Base-by-base conservation (phyloP, 2,113 vertebrate genomes). In the Pteropus alecto region DNA sequence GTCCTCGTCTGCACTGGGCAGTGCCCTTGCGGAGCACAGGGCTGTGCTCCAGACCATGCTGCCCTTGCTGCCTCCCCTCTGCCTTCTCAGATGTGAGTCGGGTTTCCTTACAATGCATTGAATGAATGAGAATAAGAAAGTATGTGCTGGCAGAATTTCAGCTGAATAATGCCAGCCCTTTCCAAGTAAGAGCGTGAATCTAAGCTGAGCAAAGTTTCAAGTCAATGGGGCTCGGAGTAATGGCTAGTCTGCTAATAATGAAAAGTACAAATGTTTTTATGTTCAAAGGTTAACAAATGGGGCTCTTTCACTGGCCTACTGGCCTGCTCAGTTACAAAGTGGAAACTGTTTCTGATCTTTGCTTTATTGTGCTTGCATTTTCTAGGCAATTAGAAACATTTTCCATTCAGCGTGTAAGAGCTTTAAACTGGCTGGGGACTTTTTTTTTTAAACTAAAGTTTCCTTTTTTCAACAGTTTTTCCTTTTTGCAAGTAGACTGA, bases 131-230 rank as follows among this genome's bases (percentile, higher is more conserved):
- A 95, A 48, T 46, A 24, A 87, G 51, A 95, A 73, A 91, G 79
- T 85, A 24, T 13, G n/a, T 58, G 33, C 22, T 95, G 93, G 93
- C 94, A 76, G 78, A 51, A 41, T 82, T 88, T 87, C 90, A 87
- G 78, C 77, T 33, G 65, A 61, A 41, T 81, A 43, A 85, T n/a
- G 84, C 87, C 68, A 28, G 30, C 63, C 11, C 93, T 94, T 82
- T 93, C 93, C 68, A 79, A 96, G 81, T 67, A 43, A 73, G 61
- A 68, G 78, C 48, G 60, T 46, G 95, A 86, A 81, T 96, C 91
- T 65, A 77, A 92, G 86, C 24, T 51, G 92, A 96, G 61, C 73
- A 33, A 30, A 79, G 81, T 96, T 92, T 78, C 35, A 5, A 78
- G 90, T 87, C 87, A 67, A 0, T 35, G 91, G 65, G 61, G 16